Evolutionary conservation across 2,797 vertebrate species (phyloP).

Genomic region (Muscicapa comitata): DNA sequence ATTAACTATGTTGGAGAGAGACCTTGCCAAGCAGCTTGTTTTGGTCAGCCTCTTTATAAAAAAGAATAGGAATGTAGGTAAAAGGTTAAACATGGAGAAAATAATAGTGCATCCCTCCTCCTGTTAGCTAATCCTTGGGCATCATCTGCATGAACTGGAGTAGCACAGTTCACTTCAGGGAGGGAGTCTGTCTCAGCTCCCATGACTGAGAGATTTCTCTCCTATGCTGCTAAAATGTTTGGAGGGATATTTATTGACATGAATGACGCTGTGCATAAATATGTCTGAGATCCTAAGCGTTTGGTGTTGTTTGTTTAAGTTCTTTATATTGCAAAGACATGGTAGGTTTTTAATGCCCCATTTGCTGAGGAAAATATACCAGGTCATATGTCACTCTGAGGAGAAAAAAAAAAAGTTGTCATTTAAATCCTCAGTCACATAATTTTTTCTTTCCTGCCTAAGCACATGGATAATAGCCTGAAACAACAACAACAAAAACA

Average conservation of each 20-base stretch:
- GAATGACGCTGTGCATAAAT: not conserved
- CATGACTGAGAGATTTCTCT: not conserved
- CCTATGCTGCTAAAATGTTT: not conserved
- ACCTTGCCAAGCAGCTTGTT: constrained; percentile 48
- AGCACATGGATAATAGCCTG: not conserved
- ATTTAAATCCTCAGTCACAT: not conserved
- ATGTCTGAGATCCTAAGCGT: not conserved
- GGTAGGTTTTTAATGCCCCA: not conserved
- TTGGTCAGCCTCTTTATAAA: constrained; percentile 51
- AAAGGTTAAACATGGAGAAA: constrained; percentile 40
- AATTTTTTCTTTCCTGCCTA: not conserved
- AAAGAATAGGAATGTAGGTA: constrained; percentile 51
- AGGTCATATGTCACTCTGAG: not conserved
- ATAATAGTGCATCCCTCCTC: constrained; percentile 3
- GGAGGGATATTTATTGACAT: not conserved
- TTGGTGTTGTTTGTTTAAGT: not conserved
- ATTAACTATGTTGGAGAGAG: constrained; percentile 62
- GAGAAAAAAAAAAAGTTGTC: not conserved
- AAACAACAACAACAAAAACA: not conserved
- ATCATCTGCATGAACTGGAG: constrained; percentile 11
- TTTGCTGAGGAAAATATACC: not conserved
- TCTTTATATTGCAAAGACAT: not conserved
- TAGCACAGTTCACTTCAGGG: not conserved
- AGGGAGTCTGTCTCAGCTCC: not conserved
- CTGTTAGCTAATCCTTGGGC: constrained; percentile 27